Percentiles rank a stretch among this genome's conserved stretches.
Conservation (phyloP, 2,888 invertebrate genomes). For the Rhorus exstirpatorius region DNA sequence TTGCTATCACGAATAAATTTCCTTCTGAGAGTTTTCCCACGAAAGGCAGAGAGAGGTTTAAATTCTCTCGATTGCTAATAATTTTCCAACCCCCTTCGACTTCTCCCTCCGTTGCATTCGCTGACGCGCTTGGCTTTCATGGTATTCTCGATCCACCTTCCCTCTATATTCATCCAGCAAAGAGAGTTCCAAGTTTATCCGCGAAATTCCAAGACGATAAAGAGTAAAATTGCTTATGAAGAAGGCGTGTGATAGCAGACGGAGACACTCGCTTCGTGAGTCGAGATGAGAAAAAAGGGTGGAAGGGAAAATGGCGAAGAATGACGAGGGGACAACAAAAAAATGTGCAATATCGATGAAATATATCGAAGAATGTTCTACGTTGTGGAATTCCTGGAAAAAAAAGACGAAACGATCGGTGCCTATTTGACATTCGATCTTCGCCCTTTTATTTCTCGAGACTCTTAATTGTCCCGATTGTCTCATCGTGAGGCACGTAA, state of each 20-base stretch:
- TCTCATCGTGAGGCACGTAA: no score
- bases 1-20: constrained; percentile 70
- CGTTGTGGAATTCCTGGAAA: background rate
- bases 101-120: background rate
- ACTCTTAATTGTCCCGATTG: no score
- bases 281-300: background rate
- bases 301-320: constrained; percentile 18
- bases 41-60: constrained; percentile 33
- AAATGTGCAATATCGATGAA: constrained; percentile 34
- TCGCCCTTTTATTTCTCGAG: no score
- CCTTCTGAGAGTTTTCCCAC: constrained; percentile 32
- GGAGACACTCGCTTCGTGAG: constrained; percentile 3
- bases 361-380: constrained; percentile 19
- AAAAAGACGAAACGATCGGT: no score
- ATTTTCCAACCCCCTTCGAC: constrained; percentile 38
- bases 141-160: background rate
- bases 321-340: constrained; percentile 24
- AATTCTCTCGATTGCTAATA: constrained; percentile 69
- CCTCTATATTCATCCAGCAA: constrained; percentile 8
- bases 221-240: constrained; percentile 31
- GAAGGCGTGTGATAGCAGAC: background rate
- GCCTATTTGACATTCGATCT: no score
- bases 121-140: background rate
- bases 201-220: constrained; percentile 37
- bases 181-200: constrained; percentile 22